Conservation (phyloP, 2,113 vertebrate species). For the Carassius auratus region DNA sequence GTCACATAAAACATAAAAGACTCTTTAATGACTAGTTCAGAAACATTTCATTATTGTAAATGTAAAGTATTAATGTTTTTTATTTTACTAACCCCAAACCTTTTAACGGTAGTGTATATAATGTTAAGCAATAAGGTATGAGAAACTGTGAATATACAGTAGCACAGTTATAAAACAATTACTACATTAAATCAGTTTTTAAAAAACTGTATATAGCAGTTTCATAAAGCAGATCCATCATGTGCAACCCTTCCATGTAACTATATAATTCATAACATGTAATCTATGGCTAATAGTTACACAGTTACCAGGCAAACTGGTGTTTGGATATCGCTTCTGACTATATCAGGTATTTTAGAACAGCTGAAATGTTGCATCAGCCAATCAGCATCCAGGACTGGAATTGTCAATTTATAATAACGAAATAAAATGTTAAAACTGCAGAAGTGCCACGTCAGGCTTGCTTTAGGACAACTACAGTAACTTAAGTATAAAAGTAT, state of each 20-base stretch:
- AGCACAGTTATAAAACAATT: neutral
- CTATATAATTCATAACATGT: neutral
- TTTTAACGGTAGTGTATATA: slow-evolving; percentile 1
- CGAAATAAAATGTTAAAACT: neutral
- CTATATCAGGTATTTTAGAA: neutral
- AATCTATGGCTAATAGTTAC: neutral
- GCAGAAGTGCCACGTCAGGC: neutral
- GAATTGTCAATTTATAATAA: neutral
- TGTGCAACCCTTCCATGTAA: neutral
- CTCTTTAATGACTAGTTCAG: neutral
- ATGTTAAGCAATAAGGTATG: neutral
- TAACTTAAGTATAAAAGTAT: neutral
- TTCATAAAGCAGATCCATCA: neutral
- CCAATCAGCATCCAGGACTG: slow-evolving; percentile 13
- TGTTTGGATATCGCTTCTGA: neutral
- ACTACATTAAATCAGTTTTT: neutral
- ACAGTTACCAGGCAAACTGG: neutral
- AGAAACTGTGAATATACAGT: neutral
- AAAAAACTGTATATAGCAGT: neutral
- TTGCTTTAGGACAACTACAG: neutral
- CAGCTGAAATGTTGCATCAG: neutral
- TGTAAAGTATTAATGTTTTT: neutral
- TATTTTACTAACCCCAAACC: neutral
- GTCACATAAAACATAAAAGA: neutral
- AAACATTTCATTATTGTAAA: neutral